Evolutionary conservation across 2,888 invertebrate genomes (phyloP).

Genomic region (Boloria selene): DNA sequence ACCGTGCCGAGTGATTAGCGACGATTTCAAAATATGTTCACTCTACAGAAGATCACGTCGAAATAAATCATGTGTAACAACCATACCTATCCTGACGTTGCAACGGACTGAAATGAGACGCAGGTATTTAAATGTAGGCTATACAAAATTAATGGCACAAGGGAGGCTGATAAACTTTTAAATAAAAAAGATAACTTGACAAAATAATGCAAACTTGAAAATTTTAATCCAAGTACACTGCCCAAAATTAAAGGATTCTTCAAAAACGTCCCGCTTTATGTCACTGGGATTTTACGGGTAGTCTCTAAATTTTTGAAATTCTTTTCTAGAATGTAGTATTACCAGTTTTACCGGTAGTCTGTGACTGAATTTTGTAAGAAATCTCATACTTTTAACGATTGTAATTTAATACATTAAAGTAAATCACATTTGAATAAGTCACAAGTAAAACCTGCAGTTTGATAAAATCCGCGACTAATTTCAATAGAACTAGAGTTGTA

Average conservation of each 20-base stretch:
- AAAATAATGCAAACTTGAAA: slow-evolving; percentile 34
- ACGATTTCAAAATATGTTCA: slow-evolving; percentile 43
- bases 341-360: slow-evolving; percentile 75
- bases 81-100: slow-evolving; percentile 55
- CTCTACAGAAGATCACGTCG: slow-evolving; percentile 54
- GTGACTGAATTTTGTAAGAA: slow-evolving; percentile 80
- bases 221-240: slow-evolving; percentile 63
- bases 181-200: slow-evolving; percentile 28
- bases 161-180: slow-evolving; percentile 69
- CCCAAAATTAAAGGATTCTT: slow-evolving; percentile 57
- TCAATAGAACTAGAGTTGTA: slow-evolving; percentile 65
- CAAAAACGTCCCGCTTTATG: slow-evolving; percentile 54
- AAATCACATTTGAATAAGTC: slow-evolving; percentile 60
- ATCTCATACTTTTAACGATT: slow-evolving; percentile 70
- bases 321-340: slow-evolving; percentile 74
- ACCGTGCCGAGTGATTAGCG: slow-evolving; percentile 26
- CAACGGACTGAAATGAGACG: slow-evolving; percentile 64
- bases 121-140: slow-evolving; percentile 67
- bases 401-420: slow-evolving; percentile 66
- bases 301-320: slow-evolving; percentile 68
- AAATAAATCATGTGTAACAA: slow-evolving; percentile 45
- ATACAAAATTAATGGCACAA: slow-evolving; percentile 74
- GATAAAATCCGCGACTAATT: slow-evolving; percentile 60
- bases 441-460: slow-evolving; percentile 48
- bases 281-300: slow-evolving; percentile 59